phyloP scores from a whole-genome alignment of 2,888 invertebrate genomes.

The Tenthredo mesomela region DNA sequence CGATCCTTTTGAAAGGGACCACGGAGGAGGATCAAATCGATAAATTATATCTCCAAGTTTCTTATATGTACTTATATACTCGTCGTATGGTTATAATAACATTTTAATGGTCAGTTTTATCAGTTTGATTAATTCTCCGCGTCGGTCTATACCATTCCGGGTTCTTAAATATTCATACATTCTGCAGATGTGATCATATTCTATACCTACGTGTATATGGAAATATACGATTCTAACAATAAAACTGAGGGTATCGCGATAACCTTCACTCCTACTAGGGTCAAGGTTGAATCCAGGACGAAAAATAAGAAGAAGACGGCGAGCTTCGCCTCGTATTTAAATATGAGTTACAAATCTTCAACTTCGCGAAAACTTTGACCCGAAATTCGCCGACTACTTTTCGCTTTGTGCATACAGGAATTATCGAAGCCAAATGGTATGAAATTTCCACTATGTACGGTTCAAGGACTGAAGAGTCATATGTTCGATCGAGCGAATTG shows the following conservation, averaged over 20 bases:
- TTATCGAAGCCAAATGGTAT: not conserved
- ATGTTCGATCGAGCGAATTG: slow-evolving; percentile 2
- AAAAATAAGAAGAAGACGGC: not conserved
- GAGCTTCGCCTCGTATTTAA: not conserved
- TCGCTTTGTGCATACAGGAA: not conserved
- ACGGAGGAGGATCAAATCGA: not conserved
- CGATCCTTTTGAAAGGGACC: not conserved
- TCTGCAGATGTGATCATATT: not conserved
- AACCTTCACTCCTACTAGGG: slow-evolving; percentile 3
- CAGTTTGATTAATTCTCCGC: not conserved
- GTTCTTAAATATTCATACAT: not conserved
- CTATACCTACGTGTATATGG: not conserved
- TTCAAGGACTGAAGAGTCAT: not conserved
- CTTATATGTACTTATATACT: not conserved
- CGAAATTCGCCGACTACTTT: not conserved
- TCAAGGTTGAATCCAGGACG: not conserved
- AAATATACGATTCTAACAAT: slow-evolving; percentile 7
- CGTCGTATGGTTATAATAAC: slow-evolving; percentile 28
- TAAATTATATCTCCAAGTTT: slow-evolving; percentile 2
- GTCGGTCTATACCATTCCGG: not conserved
- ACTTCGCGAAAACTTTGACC: not conserved
- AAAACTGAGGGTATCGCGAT: not conserved
- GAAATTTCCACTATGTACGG: not conserved
- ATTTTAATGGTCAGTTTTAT: slow-evolving; percentile 2
- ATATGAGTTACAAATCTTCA: not conserved